Base-by-base conservation (phyloP, 2,797 vertebrate species). In the Clarias fuscus region DNA sequence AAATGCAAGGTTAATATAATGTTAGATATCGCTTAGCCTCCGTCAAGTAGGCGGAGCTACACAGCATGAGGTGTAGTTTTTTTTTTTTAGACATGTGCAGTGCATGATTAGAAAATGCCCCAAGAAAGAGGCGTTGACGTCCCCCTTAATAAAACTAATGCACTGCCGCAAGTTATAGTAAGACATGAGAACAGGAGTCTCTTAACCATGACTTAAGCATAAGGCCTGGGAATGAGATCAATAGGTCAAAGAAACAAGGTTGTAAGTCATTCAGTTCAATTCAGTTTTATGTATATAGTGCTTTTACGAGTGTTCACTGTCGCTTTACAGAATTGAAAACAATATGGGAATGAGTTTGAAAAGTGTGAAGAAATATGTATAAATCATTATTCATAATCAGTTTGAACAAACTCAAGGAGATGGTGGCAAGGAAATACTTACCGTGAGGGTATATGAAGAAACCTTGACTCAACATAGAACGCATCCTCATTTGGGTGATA, bases 211-310 rank as follows among this genome's bases (percentile, higher is more conserved):
- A 68, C 40, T 82, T 27, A 81, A 43, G 33, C 33, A 2, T 30
- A 13, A 67, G 40, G 43, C 37, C 48, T n/a, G 61, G 22, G 7
- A 40, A 65, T 2, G 3, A 48, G 61, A 48, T 67, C 64, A 30
- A 56, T 82, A 67, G 68, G 43, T 82, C 80, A 82, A 20, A 48
- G n/a, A 27, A 82, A 65, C 0, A 24, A 81, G 30, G 37, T 61
- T 22, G 6, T 48, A 43, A 73, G 22, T 48, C 0, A 48, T 48
- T 48, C 43, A 48, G 8, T 48, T 43, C 40, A 43, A 7, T 43
- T 48, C 8, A 48, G 8, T 48, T 43, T 43, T 43, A 43, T 43
- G 7, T 43, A 43, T 43, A 43, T 43, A 43, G 6, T 5, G 40
- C 40, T 43, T 43, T 43, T 43, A 43, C 2, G 43, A 48, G 43